phyloP scores from a whole-genome alignment of 2,888 invertebrate genomes.

The Archips crataeganus region DNA sequence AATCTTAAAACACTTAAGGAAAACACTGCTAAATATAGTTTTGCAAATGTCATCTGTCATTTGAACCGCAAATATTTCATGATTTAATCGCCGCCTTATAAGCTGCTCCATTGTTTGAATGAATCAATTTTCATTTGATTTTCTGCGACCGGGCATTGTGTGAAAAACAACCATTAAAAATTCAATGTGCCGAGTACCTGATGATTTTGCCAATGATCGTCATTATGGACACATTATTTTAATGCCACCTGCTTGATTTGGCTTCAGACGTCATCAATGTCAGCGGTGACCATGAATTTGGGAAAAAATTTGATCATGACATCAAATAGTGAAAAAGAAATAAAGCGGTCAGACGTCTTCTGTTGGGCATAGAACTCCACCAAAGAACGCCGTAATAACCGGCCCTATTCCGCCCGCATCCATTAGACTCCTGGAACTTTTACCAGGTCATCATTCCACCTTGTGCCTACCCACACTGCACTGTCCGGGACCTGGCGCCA shows the following conservation, averaged over 20 bases:
- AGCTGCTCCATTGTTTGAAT: conserved; percentile 28
- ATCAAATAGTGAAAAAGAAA: too few species aligned
- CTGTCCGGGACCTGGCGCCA: too few species aligned
- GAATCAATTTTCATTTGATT: conserved; percentile 41
- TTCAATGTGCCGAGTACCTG: conserved; percentile 65
- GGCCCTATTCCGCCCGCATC: too few species aligned
- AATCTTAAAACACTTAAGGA: background rate
- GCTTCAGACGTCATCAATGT: conserved; percentile 69
- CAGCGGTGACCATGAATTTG: conserved; percentile 59
- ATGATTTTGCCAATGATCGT: conserved; percentile 70
- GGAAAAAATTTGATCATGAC: background rate
- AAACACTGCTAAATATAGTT: background rate
- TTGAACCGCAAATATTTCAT: conserved; percentile 12
- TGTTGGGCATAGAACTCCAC: too few species aligned
- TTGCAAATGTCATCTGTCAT: background rate
- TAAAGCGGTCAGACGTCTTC: too few species aligned
- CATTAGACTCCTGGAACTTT: too few species aligned
- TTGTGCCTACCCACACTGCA: too few species aligned
- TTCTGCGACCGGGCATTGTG: conserved; percentile 49
- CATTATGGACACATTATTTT: conserved; percentile 72
- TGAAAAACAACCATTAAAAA: conserved; percentile 66
- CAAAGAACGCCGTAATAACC: too few species aligned
- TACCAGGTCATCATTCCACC: too few species aligned
- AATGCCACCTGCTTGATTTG: conserved; percentile 73
- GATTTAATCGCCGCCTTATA: conserved; percentile 26